Percentiles rank a stretch among this genome's conserved stretches.
phyloP scores from a whole-genome alignment of 2,797 vertebrate genomes.

The Semaprochilodus insignis region DNA sequence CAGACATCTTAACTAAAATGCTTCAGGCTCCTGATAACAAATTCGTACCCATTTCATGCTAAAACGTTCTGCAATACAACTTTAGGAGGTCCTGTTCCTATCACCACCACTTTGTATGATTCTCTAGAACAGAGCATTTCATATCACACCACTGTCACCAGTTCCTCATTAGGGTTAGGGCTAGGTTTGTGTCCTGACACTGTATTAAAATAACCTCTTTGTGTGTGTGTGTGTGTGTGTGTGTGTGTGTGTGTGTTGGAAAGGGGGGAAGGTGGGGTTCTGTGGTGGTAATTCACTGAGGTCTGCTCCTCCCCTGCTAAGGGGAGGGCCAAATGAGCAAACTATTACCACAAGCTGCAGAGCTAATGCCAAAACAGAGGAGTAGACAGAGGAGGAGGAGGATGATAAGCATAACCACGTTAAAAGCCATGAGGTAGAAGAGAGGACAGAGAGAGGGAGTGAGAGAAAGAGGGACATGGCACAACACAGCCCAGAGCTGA shows the following conservation, averaged over 20 bases:
- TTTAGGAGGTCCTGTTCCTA: no score
- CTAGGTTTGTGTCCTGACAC: neutral
- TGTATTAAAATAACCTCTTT: neutral
- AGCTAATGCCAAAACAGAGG: neutral
- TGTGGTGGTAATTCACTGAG: neutral
- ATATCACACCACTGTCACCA: no score
- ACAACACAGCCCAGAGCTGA: neutral
- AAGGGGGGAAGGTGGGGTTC: neutral
- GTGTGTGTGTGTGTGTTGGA: neutral
- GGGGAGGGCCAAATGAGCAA: conserved; percentile 2
- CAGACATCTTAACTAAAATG: no score
- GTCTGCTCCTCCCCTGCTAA: neutral
- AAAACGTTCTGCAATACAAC: no score
- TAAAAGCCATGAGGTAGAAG: neutral
- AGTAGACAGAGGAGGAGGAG: conserved; percentile 5
- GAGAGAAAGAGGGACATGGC: neutral
- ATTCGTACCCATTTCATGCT: no score
- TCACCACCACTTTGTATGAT: no score
- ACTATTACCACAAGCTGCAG: conserved; percentile 21
- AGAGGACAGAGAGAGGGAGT: neutral
- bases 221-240: conserved; percentile 2
- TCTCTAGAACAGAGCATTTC: no score
- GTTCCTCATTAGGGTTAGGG: no score
- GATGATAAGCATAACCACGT: conserved; percentile 3
- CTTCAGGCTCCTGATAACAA: no score